phyloP scores from a whole-genome alignment of 2,113 vertebrate genomes.

The Desmodus rotundus region DNA sequence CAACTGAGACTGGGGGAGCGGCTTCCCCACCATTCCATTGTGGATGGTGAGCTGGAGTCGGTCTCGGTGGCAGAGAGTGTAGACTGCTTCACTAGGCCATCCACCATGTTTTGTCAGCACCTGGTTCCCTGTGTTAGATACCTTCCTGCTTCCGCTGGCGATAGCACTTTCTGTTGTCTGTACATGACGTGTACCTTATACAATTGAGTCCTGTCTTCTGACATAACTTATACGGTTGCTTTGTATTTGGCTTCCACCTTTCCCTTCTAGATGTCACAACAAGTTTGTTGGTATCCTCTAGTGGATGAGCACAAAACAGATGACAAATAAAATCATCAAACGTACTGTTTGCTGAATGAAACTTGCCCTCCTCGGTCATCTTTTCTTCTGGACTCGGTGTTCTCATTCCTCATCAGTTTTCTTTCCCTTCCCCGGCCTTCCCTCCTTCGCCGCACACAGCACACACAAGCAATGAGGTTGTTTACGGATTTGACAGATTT shows the following conservation, averaged over 20 bases:
- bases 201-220: neutral
- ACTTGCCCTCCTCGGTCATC: neutral
- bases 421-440: neutral
- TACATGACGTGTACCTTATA: neutral
- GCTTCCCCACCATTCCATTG: neutral
- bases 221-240: neutral
- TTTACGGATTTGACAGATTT: neutral
- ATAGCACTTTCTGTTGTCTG: neutral
- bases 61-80: neutral
- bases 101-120: neutral
- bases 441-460: neutral
- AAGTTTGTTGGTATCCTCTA: neutral
- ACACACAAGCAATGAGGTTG: neutral
- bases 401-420: neutral
- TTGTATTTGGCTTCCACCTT: neutral
- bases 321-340: neutral
- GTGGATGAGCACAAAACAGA: neutral
- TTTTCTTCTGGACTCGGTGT: neutral
- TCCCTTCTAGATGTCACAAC: neutral
- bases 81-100: neutral
- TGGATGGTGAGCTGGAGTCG: neutral
- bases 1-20: neutral
- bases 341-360: neutral
- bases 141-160: neutral
- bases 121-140: neutral